These are phyloP conservation scores for Aulostomus chinensis DNA, from an alignment of 2,797 vertebrate genomes.

Conservation along the genomic window DNA sequence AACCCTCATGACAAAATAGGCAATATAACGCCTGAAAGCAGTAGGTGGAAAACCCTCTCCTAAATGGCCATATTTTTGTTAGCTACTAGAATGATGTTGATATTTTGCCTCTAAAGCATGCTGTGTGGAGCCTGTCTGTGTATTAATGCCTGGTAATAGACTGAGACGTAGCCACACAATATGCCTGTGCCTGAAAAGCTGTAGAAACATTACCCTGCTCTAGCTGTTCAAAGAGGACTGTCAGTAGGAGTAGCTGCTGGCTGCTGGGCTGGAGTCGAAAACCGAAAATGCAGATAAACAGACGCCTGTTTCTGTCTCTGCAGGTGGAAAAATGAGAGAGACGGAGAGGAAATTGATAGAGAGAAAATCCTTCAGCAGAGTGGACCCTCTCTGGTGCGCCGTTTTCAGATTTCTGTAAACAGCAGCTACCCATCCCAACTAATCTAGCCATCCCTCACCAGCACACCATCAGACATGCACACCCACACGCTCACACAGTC, in stretches of 20 bases:
- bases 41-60: slow-evolving; percentile 65
- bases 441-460: slow-evolving; percentile 8
- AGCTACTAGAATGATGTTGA: slow-evolving; percentile 79
- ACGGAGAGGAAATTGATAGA: slow-evolving; percentile 50
- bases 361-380: slow-evolving; percentile 28
- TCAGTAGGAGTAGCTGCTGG: slow-evolving; percentile 67
- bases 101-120: slow-evolving; percentile 83
- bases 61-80: slow-evolving; percentile 77
- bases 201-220: slow-evolving; percentile 76
- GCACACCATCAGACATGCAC: slow-evolving; percentile 32
- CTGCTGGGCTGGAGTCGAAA: slow-evolving; percentile 65
- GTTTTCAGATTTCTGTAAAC: slow-evolving; percentile 44
- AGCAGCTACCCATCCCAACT: slow-evolving; percentile 42
- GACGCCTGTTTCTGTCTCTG: slow-evolving; percentile 50
- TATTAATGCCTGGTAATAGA: slow-evolving; percentile 80
- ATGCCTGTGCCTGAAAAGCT: slow-evolving; percentile 83
- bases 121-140: slow-evolving; percentile 79
- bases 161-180: slow-evolving; percentile 79
- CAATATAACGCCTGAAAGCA: slow-evolving; percentile 71
- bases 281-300: slow-evolving; percentile 52
- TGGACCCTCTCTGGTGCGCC: slow-evolving; percentile 48
- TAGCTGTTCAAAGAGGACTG: slow-evolving; percentile 73
- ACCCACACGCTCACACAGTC: slow-evolving; percentile 30
- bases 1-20: slow-evolving; percentile 63
- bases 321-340: slow-evolving; percentile 58